Evolutionary conservation across 2,888 invertebrate species (phyloP), one percentile per base, ranked within the genome.

Genomic region (Corbicula japonica): DNA sequence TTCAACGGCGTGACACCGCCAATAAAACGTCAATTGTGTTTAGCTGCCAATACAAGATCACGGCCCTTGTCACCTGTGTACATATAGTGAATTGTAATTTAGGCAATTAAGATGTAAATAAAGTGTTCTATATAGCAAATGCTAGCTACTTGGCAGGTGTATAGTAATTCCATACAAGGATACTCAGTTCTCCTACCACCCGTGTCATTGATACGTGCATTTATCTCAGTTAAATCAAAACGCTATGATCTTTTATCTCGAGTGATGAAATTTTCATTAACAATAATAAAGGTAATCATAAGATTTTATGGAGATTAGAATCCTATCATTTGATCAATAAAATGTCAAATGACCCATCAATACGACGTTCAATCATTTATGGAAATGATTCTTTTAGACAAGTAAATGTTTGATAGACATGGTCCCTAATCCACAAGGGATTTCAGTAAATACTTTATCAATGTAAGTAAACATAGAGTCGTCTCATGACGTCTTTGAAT

Each of bases 391-490:
- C 28, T 15, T n/a, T 35, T n/a, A 28, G 66, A 66, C 66, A 54
- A 30, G 38, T 12, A 26, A 66, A 50, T 54, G 52, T 66, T 66
- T 66, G 66, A 66, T 66, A 54, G 54, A 52, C 52, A 66, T 41
- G 34, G 26, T 18, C n/a, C 4, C 4, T 54, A 52, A 66, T 66
- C 66, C 50, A 28, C 28, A 28, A 26, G 38, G 52, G 52, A n/a
- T 54, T 54, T 41, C 2, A 1, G 4, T 15, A n/a, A 28, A 28
- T 34, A 58, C 38, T 35, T 21, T 58, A 50, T 35, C 66, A 35
- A 12, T 15, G 6, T 52, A 10, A 32, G 52, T 52, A 66, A 66
- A 66, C 54, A 66, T 44, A 12, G 48, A 21, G 5, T 18, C n/a
- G n/a, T 12, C 34, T 34, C 35, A 56, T n/a, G 35, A n/a, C n/a